Percentiles rank a stretch among this genome's conserved stretches.
These are phyloP conservation scores for Cyrtonyx montezumae DNA, from an alignment of 2,113 vertebrate species.

Conservation along the genomic window DNA sequence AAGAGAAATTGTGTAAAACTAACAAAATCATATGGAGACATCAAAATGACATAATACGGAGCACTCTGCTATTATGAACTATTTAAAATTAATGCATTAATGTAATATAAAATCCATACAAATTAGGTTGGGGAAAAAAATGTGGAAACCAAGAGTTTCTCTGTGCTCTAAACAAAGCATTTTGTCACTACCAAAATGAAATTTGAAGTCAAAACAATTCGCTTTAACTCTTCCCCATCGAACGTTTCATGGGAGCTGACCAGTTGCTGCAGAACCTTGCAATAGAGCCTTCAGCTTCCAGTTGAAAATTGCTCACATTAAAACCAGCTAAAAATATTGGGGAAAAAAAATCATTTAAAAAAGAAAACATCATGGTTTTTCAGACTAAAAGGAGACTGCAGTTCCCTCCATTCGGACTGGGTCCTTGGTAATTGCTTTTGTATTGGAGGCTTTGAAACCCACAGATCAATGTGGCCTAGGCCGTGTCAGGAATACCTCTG, in stretches of 20 bases:
- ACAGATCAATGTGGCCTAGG: neutral
- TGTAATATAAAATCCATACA: constrained; percentile 16
- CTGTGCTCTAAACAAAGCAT: neutral
- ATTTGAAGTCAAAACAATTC: constrained; percentile 33
- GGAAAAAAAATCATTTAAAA: neutral
- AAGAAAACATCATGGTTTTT: neutral
- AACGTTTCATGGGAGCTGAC: constrained; percentile 4
- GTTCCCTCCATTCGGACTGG: neutral
- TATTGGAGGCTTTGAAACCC: neutral
- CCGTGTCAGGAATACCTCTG: neutral
- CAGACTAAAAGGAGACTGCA: neutral
- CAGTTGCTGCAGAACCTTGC: neutral
- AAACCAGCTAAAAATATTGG: neutral
- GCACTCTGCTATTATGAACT: neutral
- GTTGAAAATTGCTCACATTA: neutral
- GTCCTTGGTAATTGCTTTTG: neutral
- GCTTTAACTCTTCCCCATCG: constrained; percentile 12
- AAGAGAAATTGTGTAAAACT: neutral
- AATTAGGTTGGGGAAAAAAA: neutral
- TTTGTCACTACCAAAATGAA: constrained; percentile 32
- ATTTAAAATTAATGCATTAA: constrained; percentile 40
- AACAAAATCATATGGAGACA: neutral
- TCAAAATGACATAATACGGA: neutral
- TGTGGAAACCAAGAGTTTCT: neutral
- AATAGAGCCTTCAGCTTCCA: neutral